phyloP scores from a whole-genome alignment of 64 coral and sea anemone genomes.

The Astreopora myriophthalma region DNA sequence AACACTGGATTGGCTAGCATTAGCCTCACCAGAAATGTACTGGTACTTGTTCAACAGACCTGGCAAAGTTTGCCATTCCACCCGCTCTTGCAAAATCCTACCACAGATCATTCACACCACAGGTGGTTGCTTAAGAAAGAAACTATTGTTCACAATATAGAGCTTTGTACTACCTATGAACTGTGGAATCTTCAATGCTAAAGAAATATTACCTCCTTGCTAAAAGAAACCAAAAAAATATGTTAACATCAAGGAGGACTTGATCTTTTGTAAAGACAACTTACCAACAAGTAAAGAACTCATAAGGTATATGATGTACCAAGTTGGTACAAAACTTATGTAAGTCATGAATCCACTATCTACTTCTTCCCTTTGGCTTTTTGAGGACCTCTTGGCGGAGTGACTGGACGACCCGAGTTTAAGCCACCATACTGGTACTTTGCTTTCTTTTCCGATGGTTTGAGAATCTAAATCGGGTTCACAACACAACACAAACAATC shows the following conservation, averaged over 20 bases:
- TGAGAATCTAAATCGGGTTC: constrained; percentile 72
- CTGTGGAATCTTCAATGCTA: not conserved
- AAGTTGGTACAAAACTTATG: not conserved
- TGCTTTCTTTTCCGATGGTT: constrained; percentile 99
- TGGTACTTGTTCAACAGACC: too few species aligned
- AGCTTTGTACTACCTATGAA: too few species aligned
- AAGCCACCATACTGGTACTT: constrained; percentile 99
- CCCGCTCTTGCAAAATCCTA: too few species aligned
- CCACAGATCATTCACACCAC: too few species aligned
- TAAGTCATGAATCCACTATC: not conserved
- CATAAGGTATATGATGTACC: not conserved
- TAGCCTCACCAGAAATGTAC: too few species aligned
- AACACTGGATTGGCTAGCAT: too few species aligned
- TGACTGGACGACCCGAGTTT: constrained; percentile 96
- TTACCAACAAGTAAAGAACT: not conserved
- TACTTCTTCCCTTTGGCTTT: constrained; percentile 96
- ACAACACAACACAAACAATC: not conserved
- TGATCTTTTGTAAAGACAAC: constrained; percentile 26
- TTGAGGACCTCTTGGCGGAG: constrained; percentile 92
- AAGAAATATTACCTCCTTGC: not conserved
- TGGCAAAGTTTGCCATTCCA: too few species aligned
- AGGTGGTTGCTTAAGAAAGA: too few species aligned
- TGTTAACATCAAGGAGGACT: constrained; percentile 21
- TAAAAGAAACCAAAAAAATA: constrained; percentile 33
- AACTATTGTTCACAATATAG: too few species aligned